Conservation (phyloP, 1,140 invertebrate genomes). For the Diuraphis noxia region DNA sequence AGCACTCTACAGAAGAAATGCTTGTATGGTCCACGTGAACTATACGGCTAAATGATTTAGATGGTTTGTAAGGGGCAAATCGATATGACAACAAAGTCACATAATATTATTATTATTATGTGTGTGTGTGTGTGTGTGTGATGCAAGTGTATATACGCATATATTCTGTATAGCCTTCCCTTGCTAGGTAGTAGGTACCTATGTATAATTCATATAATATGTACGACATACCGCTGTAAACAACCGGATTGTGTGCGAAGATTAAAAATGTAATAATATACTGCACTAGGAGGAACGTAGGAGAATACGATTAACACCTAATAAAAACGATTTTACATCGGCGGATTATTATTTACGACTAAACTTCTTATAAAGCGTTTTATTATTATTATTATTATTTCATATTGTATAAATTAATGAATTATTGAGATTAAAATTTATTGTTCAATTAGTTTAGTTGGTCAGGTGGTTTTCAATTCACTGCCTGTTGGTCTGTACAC, state of each 20-base stretch:
- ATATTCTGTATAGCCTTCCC: neutral
- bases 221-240: slow-evolving; percentile 34
- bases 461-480: neutral
- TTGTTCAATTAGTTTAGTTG: slow-evolving; percentile 31
- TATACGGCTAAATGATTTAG: slow-evolving; percentile 3
- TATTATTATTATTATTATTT: neutral
- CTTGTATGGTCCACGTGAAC: neutral
- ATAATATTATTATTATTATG: neutral
- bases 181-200: too few species aligned
- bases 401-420: neutral
- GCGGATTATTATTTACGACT: slow-evolving; percentile 29
- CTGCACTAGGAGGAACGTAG: slow-evolving; percentile 24
- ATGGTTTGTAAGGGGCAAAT: slow-evolving; percentile 18
- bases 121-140: neutral
- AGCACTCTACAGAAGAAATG: neutral
- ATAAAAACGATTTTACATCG: slow-evolving; percentile 40
- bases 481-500: neutral
- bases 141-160: too few species aligned
- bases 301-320: slow-evolving; percentile 47
- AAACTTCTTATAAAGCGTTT: neutral
- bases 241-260: slow-evolving; percentile 40
- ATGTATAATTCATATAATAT: slow-evolving; percentile 31
- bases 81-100: slow-evolving; percentile 18
- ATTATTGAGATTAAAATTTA: slow-evolving; percentile 32
- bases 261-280: slow-evolving; percentile 46